Base-by-base conservation (phyloP, 2,797 vertebrate genomes). In the Tragopan temminckii region DNA sequence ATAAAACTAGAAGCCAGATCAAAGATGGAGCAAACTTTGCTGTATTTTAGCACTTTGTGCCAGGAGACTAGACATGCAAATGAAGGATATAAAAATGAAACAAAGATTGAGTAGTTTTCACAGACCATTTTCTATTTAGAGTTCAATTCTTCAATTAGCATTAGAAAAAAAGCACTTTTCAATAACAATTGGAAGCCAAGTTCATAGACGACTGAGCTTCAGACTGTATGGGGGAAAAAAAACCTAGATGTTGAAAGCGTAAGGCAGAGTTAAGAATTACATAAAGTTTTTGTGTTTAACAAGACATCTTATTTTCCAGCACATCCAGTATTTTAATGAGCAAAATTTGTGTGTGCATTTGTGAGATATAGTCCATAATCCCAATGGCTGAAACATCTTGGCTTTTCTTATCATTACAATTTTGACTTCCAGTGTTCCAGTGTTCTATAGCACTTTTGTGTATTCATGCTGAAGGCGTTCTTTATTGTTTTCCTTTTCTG, bases 161-260 rank as follows among this genome's bases (percentile, higher is more conserved):
- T 20, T 88, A 24, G 21, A 80, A 25, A 36, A 23, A 48, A 80
- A 80, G 14, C 3, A 4, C n/a, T 50, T 75, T 48, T 80, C 27
- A 42, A 5, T 52, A 59, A 15, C 35, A 58, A 5, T 72, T 82
- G 3, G 10, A 67, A 74, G 8, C 20, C 7, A 55, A 29, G 12
- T 35, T 64, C 33, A 48, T 61, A 40, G 75, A 71, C 21, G 53
- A 40, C 33, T 61, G 48, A 89, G 13, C 76, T 91, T 53, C 15
- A 45, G 23, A 13, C 2, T 48, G 1, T 9, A 40, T 31, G 2
- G 3, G 8, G 8, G 2, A 0, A 6, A 21, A 38, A 35, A 15
- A n/a, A 13, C 2, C 20, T 33, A 43, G 9, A 4, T 59, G 13
- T 13, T 59, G 31, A 66, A 13, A 19, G 45, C 23, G 11, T 33